phyloP scores from a whole-genome alignment of 2,113 vertebrate genomes.

The Syngnathus scovelli region DNA sequence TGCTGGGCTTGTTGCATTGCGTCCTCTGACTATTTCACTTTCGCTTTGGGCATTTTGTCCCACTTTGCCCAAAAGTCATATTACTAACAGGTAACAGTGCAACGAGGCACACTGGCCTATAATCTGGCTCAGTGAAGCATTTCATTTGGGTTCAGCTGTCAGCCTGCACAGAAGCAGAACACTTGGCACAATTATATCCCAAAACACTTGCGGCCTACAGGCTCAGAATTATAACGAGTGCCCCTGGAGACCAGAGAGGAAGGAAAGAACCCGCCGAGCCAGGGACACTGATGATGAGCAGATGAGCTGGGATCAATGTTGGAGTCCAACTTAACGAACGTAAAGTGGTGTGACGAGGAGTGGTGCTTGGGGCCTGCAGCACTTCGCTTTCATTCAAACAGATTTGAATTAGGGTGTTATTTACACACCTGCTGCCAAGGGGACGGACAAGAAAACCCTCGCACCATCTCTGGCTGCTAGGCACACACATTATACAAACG shows the following conservation, averaged over 20 bases:
- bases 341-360: constrained; percentile 32
- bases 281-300: constrained; percentile 41
- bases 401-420: constrained; percentile 57
- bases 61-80: constrained; percentile 22
- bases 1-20: neutral
- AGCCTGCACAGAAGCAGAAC: constrained; percentile 37
- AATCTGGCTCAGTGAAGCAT: constrained; percentile 52
- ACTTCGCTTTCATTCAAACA: constrained; percentile 50
- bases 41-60: constrained; percentile 12
- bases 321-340: constrained; percentile 31
- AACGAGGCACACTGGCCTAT: constrained; percentile 31
- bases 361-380: constrained; percentile 34
- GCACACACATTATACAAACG: constrained; percentile 18
- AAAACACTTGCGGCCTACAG: constrained; percentile 39
- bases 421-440: constrained; percentile 64
- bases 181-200: constrained; percentile 54
- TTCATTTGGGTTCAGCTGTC: constrained; percentile 57
- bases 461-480: constrained; percentile 10
- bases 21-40: constrained; percentile 23
- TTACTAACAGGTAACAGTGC: constrained; percentile 38
- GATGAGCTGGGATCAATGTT: constrained; percentile 57
- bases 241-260: constrained; percentile 33
- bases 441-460: constrained; percentile 16
- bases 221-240: constrained; percentile 53
- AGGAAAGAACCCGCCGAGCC: constrained; percentile 17